Evolutionary conservation across 2,113 vertebrate genomes (phyloP).

Genomic region (Myiopsitta monachus): DNA sequence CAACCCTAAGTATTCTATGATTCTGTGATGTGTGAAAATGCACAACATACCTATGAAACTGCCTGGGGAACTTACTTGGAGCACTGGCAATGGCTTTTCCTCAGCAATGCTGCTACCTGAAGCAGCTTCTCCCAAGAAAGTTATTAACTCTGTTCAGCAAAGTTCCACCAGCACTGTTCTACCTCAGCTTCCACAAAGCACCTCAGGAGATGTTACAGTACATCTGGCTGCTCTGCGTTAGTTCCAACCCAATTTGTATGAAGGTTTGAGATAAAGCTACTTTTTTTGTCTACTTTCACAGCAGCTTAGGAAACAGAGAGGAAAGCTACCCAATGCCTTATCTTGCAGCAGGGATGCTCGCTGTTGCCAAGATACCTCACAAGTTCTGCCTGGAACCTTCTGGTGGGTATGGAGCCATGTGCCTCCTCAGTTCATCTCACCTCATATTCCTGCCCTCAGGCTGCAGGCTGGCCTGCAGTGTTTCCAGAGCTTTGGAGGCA

Average conservation of each 20-base stretch:
- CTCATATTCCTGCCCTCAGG: accelerated
- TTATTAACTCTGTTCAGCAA: accelerated
- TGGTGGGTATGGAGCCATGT: accelerated
- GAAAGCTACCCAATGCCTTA: accelerated
- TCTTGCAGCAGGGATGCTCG: accelerated
- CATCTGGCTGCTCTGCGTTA: accelerated
- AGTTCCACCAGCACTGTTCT: accelerated
- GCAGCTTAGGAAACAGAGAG: accelerated
- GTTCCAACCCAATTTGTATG: accelerated
- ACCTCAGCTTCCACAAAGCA: no score
- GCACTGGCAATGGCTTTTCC: accelerated
- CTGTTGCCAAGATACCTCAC: accelerated
- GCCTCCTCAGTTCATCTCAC: accelerated
- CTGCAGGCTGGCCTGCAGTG: accelerated
- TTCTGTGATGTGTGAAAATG: accelerated
- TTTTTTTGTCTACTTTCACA: accelerated
- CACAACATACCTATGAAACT: accelerated
- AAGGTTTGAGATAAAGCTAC: neutral
- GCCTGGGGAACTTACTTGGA: accelerated
- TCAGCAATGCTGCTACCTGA: accelerated
- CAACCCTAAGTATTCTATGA: no score
- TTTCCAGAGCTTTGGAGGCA: accelerated
- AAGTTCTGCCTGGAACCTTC: accelerated
- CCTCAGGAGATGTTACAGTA: accelerated
- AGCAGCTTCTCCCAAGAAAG: accelerated